Conservation (phyloP, 2,888 invertebrate species). For the Candidula unifasciata region DNA sequence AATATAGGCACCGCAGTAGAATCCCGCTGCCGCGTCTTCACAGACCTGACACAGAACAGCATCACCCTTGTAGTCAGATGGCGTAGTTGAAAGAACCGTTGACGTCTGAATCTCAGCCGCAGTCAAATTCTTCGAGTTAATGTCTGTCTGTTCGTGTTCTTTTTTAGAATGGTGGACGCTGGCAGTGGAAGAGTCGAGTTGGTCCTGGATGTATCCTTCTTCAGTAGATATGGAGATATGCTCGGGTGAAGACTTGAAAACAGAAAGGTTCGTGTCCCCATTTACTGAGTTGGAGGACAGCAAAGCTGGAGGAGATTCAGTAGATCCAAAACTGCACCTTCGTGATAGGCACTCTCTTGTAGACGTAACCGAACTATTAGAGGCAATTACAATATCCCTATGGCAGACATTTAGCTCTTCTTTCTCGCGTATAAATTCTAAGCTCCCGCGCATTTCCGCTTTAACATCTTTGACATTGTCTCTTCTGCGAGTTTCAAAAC, state of each 20-base stretch:
- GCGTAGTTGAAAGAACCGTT: neutral
- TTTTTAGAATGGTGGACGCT: neutral
- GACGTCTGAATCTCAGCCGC: neutral
- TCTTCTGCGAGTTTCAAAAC: neutral
- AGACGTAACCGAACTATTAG: neutral
- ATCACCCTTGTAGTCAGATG: constrained; percentile 2
- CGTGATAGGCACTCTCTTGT: neutral
- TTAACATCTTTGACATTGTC: neutral
- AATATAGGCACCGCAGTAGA: constrained; percentile 76
- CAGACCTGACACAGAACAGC: constrained; percentile 72
- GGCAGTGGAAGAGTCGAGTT: constrained; percentile 31
- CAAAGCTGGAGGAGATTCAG: neutral
- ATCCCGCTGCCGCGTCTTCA: constrained; percentile 74
- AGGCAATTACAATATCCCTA: no score
- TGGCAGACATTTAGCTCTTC: neutral
- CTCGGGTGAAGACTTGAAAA: neutral
- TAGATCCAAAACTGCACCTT: neutral
- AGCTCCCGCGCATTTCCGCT: neutral
- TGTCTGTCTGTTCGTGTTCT: neutral
- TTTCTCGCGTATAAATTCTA: neutral
- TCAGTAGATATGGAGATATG: no score
- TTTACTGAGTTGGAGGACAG: no score
- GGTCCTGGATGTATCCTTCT: neutral
- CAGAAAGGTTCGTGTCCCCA: neutral
- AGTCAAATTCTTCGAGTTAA: neutral